Conservation (phyloP, 1,140 invertebrate species). For the Brachionus plicatilis region DNA sequence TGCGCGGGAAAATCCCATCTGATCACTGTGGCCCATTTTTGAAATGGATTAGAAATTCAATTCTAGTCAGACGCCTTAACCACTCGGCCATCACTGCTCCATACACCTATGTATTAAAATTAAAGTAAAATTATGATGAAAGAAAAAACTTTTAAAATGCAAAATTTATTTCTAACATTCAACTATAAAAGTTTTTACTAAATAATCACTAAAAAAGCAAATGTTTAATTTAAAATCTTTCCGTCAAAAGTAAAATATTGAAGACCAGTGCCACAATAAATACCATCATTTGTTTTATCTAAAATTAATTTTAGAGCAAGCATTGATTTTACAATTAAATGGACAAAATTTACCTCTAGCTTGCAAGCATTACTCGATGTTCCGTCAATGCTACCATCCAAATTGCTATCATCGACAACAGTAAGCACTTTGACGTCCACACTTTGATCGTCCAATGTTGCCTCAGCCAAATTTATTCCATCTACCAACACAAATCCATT, state of each 20-base stretch:
- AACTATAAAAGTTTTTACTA: not conserved
- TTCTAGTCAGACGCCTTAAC: not conserved
- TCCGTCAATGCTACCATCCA: not conserved
- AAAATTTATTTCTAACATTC: not conserved
- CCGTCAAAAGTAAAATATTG: not conserved
- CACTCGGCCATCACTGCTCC: not conserved
- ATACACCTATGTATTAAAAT: not conserved
- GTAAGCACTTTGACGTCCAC: not conserved
- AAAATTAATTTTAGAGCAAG: not conserved
- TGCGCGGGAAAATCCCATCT: not conserved
- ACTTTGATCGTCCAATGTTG: not conserved
- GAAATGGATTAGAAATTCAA: not conserved
- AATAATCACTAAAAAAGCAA: not conserved
- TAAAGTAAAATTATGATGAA: not conserved
- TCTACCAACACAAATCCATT: not conserved
- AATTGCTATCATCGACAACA: not conserved
- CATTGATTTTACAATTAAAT: not conserved
- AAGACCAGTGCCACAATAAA: not conserved
- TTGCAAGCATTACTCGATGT: not conserved
- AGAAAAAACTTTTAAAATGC: not conserved
- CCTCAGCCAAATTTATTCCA: not conserved
- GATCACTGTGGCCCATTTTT: not conserved
- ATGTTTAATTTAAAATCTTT: not conserved
- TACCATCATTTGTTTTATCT: not conserved
- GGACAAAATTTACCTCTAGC: not conserved